Conservation (phyloP, 2,797 vertebrate genomes). For the Helarctos malayanus region DNA sequence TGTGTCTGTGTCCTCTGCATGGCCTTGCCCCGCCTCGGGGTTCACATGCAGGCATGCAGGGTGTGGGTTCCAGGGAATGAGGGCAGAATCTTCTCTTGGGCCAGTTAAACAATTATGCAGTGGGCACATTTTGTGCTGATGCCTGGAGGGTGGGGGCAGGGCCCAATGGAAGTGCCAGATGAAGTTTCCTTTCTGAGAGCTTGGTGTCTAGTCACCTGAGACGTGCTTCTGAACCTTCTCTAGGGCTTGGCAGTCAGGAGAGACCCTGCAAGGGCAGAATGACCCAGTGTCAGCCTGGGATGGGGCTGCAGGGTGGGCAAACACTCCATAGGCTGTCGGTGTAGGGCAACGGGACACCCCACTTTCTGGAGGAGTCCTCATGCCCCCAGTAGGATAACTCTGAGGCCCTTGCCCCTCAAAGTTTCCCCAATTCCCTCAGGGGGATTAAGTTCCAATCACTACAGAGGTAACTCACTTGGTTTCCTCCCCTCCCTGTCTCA, state of each 20-base stretch:
- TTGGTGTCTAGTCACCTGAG: not conserved
- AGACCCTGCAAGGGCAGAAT: not conserved
- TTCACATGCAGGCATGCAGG: not conserved
- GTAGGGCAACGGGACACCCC: not conserved
- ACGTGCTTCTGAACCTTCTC: not conserved
- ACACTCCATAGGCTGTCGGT: not conserved
- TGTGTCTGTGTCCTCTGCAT: not conserved
- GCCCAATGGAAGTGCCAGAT: not conserved
- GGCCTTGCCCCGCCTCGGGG: too few relatives aligned
- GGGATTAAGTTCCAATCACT: not conserved
- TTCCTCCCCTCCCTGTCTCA: not conserved
- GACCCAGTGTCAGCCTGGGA: not conserved
- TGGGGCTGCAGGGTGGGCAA: not conserved
- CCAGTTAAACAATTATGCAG: not conserved
- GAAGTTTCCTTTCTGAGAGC: not conserved
- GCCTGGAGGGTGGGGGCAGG: not conserved
- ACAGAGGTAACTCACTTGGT: not conserved
- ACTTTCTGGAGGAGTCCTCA: not conserved
- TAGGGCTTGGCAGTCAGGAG: not conserved
- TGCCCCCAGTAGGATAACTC: not conserved
- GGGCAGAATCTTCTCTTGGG: not conserved
- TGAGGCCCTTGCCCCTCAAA: rapidly evolving
- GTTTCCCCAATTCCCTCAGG: not conserved
- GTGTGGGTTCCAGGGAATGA: not conserved
- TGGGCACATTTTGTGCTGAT: not conserved